Evolutionary conservation across 2,113 vertebrate genomes (phyloP), one percentile per base, ranked within the genome.

Genomic region (Poicephalus meyeri): DNA sequence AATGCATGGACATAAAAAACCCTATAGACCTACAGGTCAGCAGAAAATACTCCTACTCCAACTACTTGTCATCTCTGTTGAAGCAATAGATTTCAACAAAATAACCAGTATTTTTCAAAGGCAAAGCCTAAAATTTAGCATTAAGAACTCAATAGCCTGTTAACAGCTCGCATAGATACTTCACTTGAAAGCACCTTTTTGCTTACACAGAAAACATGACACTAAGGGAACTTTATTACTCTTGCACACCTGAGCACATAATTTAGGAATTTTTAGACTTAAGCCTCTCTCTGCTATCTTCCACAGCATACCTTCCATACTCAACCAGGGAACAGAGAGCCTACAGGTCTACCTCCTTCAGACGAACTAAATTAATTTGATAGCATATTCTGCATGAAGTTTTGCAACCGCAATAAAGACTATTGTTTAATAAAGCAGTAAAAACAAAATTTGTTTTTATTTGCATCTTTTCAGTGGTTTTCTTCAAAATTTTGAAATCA

Each of bases 1-100:
- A 89, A 80, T 7, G 52, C 1, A 3, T 0, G 1, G 35, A 55
- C 61, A 70, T 2, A 33, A 50, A 71, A 88, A 50, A 66, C 1
- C 1, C 10, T 55, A 11, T 68, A 71, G 28, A 78, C 9, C 20
- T 74, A 56, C 29, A 76, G 29, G 33, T 16, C 56, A 72, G 10
- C 21, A 71, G 42, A 78, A 88, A 81, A 53, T 21, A 65, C 23
- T 37, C 11, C 28, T 49, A 50, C 60, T 68, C 42, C 39, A 81
- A 39, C 55, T 76, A 79, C 17, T 39, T 76, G 35, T 19, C 23
- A 35, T 11, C 10, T 13, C 69, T 42, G 21, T 12, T 80, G 69
- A 95, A 91, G 37, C 31, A 91, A 76, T 0, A 85, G n/a, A 80
- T 39, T 86, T 72, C 41, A 73, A 37, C n/a, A 70, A 71, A 72